Evolutionary conservation across 2,888 invertebrate species (phyloP).

Genomic region (Abrostola triplasia): DNA sequence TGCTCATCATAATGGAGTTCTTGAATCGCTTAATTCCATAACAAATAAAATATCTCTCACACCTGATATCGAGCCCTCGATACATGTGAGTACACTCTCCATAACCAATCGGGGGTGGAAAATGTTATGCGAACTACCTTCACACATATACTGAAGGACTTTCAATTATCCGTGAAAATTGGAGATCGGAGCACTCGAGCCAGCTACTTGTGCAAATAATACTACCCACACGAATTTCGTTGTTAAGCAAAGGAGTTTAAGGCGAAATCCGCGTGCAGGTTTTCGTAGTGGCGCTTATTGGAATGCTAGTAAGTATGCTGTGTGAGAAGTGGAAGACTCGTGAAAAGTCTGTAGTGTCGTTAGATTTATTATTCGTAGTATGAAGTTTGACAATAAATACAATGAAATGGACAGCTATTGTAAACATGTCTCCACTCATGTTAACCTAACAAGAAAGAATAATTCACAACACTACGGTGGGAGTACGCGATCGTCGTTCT

Average conservation of each 20-base stretch:
- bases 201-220: constrained; percentile 6
- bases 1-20: no score
- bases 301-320: constrained; percentile 15
- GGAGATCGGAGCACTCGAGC: constrained; percentile 31
- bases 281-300: constrained; percentile 14
- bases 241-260: neutral
- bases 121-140: constrained; percentile 35
- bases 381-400: neutral
- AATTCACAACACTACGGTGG: no score
- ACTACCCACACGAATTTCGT: constrained; percentile 14
- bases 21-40: neutral
- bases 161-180: constrained; percentile 58
- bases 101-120: constrained; percentile 15
- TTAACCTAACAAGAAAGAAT: no score
- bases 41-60: neutral
- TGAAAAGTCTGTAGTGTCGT: constrained; percentile 5
- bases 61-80: neutral
- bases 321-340: constrained; percentile 15
- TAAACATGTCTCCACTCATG: no score
- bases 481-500: no score
- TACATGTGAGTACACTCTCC: neutral
- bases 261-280: constrained; percentile 1
- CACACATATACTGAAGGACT: constrained; percentile 30
- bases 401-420: neutral
- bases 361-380: constrained; percentile 10